Evolutionary conservation across 1,140 invertebrate genomes (phyloP), one percentile per base, ranked within the genome.

Genomic region (Lanistes nyassanus): DNA sequence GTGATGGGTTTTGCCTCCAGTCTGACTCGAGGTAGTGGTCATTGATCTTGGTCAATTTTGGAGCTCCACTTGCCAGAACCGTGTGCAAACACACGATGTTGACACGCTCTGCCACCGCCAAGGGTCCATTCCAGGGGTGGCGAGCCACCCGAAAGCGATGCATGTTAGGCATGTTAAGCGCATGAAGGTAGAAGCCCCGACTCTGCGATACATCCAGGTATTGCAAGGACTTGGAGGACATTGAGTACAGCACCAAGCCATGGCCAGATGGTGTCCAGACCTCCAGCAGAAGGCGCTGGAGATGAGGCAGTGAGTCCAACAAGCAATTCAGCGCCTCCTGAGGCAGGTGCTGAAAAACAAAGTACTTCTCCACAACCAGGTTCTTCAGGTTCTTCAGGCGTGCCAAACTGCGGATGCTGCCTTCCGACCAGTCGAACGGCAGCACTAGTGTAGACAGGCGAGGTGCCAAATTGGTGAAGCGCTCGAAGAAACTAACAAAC

Each of bases 341-440:
- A 26, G 68, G 74, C 3, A 86, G 67, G 29, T 76, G 76, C 71
- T 85, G 82, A 78, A 86, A 84, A 26, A 86, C 85, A 82, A 83
- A 86, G 70, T 87, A 86, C 74, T 87, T 89, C 69, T 86, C 86
- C 58, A 89, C 74, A 5, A 86, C 85, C 11, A 89, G 74, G 70
- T 75, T 83, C 19, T 82, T 75, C 53, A 89, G 69, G 60, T 78
- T 79, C 73, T 83, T 81, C 26, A 89, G 77, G 5, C 82, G 78
- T 9, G 80, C 77, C 16, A 89, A 68, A 75, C 79, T 79, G 58
- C 82, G 66, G 11, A 89, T 78, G 67, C 83, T 83, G 21, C 67
- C 80, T 29, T 82, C 80, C 31, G 84, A 79, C 88, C 88, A 89
- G 76, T 88, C 86, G 82, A 89, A 89, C 11, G 88, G 88, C 73